Evolutionary conservation across 2,888 invertebrate genomes (phyloP), one percentile per base, ranked within the genome.

Genomic region (Synergus gifuensis): DNA sequence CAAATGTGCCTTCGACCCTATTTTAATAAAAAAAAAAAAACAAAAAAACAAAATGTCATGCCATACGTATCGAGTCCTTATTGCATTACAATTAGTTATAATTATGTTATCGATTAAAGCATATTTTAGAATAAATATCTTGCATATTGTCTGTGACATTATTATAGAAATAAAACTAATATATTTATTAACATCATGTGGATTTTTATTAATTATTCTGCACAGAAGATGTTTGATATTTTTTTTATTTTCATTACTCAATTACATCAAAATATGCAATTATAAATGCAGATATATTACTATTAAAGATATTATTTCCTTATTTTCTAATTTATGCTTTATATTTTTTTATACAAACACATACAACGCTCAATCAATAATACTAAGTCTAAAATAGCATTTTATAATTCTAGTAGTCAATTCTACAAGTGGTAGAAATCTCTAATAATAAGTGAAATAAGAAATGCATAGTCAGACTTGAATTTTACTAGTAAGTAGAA

Each of bases 141-240:
- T 85, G 81, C 85, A 84, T 85, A 88, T 84, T 88, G 87, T 89
- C 88, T 88, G 90, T 88, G 86, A 87, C 85, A 88, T 87, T 79
- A 81, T 88, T 85, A 87, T 87, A 87, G 87, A 89, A 88, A 87
- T 89, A 89, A 89, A 91, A 89, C 89, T 87, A 88, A 89, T 91
- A 90, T 89, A 90, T 91, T 91, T 91, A 89, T 91, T 91, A 89
- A 88, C 84, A 28, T 58, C 9, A 14, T 40, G 58, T 12, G 36
- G 42, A 44, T 79, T 62, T 60, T 73, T 62, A 73, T 4, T 73
- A 22, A 28, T 54, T 60, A 9, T 4, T 28, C 28, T 49, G 16
- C 16, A 11, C 14, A 54, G 0, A 3, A 3, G n/a, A 54, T 54
- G 3, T 54, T 54, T 54, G n/a, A n/a, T n/a, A 54, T 54, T 54